Conservation (phyloP, 2,113 vertebrate genomes). For the Mobula hypostoma region DNA sequence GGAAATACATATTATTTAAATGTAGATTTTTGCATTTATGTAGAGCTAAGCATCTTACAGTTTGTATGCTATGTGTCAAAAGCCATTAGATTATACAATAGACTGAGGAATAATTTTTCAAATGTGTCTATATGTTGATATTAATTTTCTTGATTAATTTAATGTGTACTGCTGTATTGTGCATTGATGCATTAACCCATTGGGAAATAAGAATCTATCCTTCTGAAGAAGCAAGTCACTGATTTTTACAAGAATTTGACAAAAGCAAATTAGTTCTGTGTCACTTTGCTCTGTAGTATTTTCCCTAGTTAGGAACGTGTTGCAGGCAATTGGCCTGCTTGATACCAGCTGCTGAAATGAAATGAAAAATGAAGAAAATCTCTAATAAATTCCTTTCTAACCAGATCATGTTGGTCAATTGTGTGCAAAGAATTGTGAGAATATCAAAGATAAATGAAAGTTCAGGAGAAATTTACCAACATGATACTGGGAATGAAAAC, state of each 20-base stretch:
- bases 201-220: background rate
- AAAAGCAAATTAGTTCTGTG: background rate
- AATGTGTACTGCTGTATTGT: background rate
- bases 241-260: background rate
- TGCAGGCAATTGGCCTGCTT: background rate
- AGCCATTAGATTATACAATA: background rate
- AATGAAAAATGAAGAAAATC: background rate
- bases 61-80: background rate
- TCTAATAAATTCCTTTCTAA: background rate
- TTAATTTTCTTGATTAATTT: background rate
- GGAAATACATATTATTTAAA: background rate
- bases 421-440: background rate
- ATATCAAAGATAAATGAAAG: background rate
- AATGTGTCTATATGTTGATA: background rate
- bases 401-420: background rate
- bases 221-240: background rate
- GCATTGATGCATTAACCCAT: too few relatives aligned
- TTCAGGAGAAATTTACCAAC: background rate
- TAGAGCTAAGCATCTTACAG: background rate
- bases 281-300: background rate
- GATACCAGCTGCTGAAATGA: background rate
- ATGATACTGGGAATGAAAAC: background rate
- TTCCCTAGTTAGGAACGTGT: background rate
- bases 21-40: background rate
- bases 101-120: background rate